A percentile compares a stretch with the other conserved stretches of the same genome.
These are phyloP conservation scores for Tenthredo scrophulariae DNA, from an alignment of 2,888 invertebrate genomes.

Conservation along the genomic window DNA sequence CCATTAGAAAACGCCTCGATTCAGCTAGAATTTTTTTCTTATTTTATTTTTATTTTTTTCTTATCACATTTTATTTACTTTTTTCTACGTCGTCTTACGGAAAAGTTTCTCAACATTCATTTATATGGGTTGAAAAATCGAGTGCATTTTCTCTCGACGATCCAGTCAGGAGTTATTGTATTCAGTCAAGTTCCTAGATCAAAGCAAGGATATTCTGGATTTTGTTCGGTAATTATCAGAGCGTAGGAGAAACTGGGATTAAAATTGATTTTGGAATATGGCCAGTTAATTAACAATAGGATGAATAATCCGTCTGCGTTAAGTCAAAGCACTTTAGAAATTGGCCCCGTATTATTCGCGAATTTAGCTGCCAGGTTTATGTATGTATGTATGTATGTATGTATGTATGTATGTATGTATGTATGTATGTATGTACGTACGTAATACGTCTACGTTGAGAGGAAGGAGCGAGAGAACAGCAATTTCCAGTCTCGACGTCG, in stretches of 20 bases:
- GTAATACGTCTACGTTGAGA: neutral
- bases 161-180: neutral
- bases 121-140: neutral
- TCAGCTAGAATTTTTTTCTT: constrained; percentile 13
- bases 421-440: neutral
- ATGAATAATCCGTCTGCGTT: constrained; percentile 19
- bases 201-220: neutral
- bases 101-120: neutral
- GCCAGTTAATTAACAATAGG: constrained; percentile 50
- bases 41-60: neutral
- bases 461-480: constrained; percentile 54
- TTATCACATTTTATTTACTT: neutral
- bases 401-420: neutral
- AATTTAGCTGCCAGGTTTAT: constrained; percentile 63
- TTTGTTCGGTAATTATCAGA: neutral
- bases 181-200: neutral
- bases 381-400: no score
- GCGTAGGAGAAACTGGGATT: neutral
- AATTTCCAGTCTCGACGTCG: constrained; percentile 48
- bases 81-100: neutral
- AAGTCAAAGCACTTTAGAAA: constrained; percentile 70
- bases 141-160: neutral
- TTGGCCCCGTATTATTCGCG: constrained; percentile 71
- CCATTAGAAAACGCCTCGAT: constrained; percentile 14
- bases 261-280: constrained; percentile 49